These are phyloP conservation scores for Harlomillsia oculata DNA, from an alignment of 1,140 invertebrate species.

Conservation along the genomic window DNA sequence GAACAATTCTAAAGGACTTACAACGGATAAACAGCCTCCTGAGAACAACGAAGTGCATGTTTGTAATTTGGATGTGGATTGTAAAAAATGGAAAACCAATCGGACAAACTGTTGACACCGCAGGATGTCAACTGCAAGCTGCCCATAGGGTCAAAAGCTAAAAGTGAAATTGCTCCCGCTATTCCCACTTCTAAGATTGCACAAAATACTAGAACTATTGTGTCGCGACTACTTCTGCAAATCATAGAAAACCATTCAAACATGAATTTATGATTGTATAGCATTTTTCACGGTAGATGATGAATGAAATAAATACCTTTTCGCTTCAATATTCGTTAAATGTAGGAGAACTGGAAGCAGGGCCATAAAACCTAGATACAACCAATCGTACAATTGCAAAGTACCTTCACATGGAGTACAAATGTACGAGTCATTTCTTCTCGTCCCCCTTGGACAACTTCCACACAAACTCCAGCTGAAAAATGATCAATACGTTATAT, in stretches of 20 bases:
- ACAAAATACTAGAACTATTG: slow-evolving; percentile 60
- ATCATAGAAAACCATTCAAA: slow-evolving; percentile 21
- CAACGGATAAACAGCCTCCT: slow-evolving; percentile 94
- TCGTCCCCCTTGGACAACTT: slow-evolving; percentile 72
- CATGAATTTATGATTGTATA: slow-evolving; percentile 47
- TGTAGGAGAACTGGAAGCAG: slow-evolving; percentile 73
- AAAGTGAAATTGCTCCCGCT: slow-evolving; percentile 61
- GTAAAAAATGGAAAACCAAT: slow-evolving; percentile 92
- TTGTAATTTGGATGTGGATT: slow-evolving; percentile 90
- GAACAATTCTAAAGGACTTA: slow-evolving; percentile 48
- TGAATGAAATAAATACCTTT: slow-evolving; percentile 72
- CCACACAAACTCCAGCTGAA: slow-evolving; percentile 61
- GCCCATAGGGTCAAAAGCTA: slow-evolving; percentile 67
- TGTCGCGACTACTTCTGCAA: slow-evolving; percentile 58
- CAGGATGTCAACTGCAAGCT: slow-evolving; percentile 65
- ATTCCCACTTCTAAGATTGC: slow-evolving; percentile 68
- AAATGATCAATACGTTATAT: slow-evolving; percentile 11
- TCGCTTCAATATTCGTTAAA: slow-evolving; percentile 82
- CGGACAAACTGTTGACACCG: slow-evolving; percentile 62
- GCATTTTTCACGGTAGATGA: slow-evolving; percentile 79
- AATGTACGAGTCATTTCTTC: slow-evolving; percentile 53
- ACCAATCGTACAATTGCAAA: slow-evolving; percentile 80
- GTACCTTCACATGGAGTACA: slow-evolving; percentile 67
- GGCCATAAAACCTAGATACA: slow-evolving; percentile 89
- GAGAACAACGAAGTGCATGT: slow-evolving; percentile 78